Conservation (phyloP, 1,140 invertebrate species). For the Varroa destructor region DNA sequence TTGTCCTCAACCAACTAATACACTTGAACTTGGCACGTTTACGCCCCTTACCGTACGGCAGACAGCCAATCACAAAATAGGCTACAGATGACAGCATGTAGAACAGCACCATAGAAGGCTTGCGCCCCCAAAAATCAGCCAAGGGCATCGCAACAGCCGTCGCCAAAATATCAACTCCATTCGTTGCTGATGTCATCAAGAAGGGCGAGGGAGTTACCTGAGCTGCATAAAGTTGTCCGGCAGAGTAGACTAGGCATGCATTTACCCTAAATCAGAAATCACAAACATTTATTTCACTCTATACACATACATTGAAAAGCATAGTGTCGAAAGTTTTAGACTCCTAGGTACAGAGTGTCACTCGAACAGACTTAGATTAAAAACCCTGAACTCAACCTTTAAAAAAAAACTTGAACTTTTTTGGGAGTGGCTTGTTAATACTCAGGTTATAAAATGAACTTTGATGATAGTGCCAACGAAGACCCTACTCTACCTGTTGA, state of each 20-base stretch:
- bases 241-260: constrained; percentile 20
- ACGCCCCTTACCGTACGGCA: not conserved
- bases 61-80: constrained; percentile 1
- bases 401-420: not conserved
- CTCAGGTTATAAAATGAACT: too few species aligned
- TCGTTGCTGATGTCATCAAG: constrained; percentile 18
- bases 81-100: not conserved
- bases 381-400: too few species aligned
- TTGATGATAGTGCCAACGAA: too few species aligned
- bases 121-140: not conserved
- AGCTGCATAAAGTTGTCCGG: constrained; percentile 13
- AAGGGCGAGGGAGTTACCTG: constrained; percentile 15
- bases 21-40: too few species aligned
- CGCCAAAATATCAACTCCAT: constrained; percentile 19
- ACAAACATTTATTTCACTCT: not conserved
- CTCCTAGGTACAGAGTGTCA: too few species aligned
- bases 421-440: too few species aligned
- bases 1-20: too few species aligned
- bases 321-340: too few species aligned
- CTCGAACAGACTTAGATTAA: too few species aligned
- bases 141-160: constrained; percentile 21
- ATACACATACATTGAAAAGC: too few species aligned
- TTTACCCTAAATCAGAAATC: not conserved
- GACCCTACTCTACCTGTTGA: too few species aligned
- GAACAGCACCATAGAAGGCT: constrained; percentile 23